phyloP scores from a whole-genome alignment of 2,888 invertebrate genomes.

The Hirtodrosophila cameraria region DNA sequence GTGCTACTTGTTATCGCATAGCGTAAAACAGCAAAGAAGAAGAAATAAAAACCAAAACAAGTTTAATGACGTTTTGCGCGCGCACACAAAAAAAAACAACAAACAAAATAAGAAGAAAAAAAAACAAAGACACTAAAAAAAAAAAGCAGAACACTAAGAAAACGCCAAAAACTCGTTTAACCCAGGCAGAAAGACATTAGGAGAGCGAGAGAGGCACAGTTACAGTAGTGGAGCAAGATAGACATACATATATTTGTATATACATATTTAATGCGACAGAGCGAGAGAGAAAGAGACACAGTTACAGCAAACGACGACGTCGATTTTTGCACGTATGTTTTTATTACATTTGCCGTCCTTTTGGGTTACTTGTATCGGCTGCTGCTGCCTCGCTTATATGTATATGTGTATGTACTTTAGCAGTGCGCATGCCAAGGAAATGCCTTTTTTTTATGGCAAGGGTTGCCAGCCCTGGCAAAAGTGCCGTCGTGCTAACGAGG shows the following conservation, averaged over 20 bases:
- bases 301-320: conserved; percentile 26
- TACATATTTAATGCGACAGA: no score
- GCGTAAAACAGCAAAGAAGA: conserved; percentile 62
- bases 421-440: conserved; percentile 61
- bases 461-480: conserved; percentile 69
- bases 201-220: conserved; percentile 44
- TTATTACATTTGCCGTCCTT: conserved; percentile 68
- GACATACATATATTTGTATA: no score
- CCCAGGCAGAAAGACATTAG: conserved; percentile 19
- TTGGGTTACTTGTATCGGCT: conserved; percentile 56
- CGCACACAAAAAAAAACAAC: conserved; percentile 53
- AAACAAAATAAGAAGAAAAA: conserved; percentile 39
- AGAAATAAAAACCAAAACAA: conserved; percentile 76
- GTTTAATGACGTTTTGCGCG: conserved; percentile 81
- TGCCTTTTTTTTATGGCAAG: conserved; percentile 69
- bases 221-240: conserved; percentile 43
- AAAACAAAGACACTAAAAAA: conserved; percentile 27
- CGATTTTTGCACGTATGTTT: conserved; percentile 75
- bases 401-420: conserved; percentile 45
- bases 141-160: conserved; percentile 34
- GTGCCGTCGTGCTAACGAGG: conserved; percentile 45
- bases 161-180: conserved; percentile 44
- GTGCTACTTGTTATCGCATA: conserved; percentile 80
- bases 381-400: background rate
- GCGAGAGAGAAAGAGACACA: conserved; percentile 41